Evolutionary conservation across 2,888 invertebrate species (phyloP), one percentile per base, ranked within the genome.

Genomic region (Drosophila pseudotakahashii): DNA sequence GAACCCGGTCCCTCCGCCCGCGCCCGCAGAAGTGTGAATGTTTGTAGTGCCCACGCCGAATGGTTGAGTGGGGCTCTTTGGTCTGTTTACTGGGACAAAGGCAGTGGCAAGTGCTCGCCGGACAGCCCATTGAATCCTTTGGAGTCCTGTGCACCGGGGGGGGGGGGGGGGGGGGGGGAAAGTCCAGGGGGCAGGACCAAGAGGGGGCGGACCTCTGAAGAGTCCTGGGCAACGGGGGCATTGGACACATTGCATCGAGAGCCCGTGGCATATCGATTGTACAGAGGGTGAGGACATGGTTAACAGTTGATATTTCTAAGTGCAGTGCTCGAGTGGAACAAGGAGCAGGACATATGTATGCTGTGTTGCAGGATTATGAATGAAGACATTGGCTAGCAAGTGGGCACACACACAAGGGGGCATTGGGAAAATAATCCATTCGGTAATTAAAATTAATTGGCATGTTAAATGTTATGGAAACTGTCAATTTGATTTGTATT

Each of bases 1-100:
- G 41, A 42, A 42, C 34, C 19, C 54, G 1, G 11, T 30, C 30
- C 45, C 30, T 23, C 10, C 11, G n/a, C 45, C 30, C 14, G 7
- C 11, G n/a, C 55, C 45, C 37, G 57, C 51, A 73, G 52, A 61
- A 69, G 69, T 69, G 69, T 73, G 74, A 69, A 69, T 69, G 69
- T 73, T 64, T 71, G 70, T 45, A 74, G 75, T 54, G 66, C 48
- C 53, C 70, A 64, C 67, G 71, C 71, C 73, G 61, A 69, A 70
- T 68, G 75, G 68, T 58, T 72, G 69, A 75, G 75, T 75, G 72
- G 52, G 69, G 57, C 72, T 58, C 71, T 72, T 57, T 55, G 75
- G 55, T 64, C 70, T 87, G 81, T 87, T 83, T 78, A 64, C 87
- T 51, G 71, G 48, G 73, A 89, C 88, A 89, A 87, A 84, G 88